Evolutionary conservation across 2,797 vertebrate species (phyloP).

Genomic region (Pristis pectinata): DNA sequence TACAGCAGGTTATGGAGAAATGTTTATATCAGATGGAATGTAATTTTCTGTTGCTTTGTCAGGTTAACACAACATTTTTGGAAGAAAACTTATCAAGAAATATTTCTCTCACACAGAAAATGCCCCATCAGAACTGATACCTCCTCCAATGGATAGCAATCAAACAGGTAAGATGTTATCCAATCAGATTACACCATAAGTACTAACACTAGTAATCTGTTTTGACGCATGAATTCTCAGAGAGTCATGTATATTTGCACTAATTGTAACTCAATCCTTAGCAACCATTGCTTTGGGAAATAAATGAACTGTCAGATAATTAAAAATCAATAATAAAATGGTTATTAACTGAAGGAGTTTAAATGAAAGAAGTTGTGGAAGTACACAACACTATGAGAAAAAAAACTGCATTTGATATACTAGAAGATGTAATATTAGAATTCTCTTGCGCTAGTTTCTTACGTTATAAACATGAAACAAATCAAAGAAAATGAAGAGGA

Average conservation of each 20-base stretch:
- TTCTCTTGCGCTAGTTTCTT: neutral
- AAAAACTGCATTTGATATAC: neutral
- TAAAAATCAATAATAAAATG: neutral
- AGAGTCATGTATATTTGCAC: neutral
- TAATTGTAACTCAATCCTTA: neutral
- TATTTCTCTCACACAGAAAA: slow-evolving; percentile 7
- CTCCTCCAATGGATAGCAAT: neutral
- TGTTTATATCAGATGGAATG: neutral
- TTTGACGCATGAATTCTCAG: neutral
- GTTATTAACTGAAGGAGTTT: neutral
- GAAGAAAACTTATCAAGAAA: slow-evolving; percentile 2
- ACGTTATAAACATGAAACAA: neutral
- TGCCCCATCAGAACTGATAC: neutral
- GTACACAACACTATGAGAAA: neutral
- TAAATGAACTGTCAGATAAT: neutral
- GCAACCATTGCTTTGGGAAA: neutral
- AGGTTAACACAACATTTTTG: neutral
- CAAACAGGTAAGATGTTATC: slow-evolving; percentile 11
- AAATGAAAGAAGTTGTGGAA: neutral
- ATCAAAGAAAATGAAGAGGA: neutral
- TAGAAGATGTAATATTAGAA: neutral
- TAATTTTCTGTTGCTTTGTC: neutral
- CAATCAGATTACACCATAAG: neutral
- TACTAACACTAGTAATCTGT: too few species aligned
- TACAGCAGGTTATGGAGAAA: neutral